phyloP scores from a whole-genome alignment of 1,140 invertebrate species.

The Drosophila subpulchrella region DNA sequence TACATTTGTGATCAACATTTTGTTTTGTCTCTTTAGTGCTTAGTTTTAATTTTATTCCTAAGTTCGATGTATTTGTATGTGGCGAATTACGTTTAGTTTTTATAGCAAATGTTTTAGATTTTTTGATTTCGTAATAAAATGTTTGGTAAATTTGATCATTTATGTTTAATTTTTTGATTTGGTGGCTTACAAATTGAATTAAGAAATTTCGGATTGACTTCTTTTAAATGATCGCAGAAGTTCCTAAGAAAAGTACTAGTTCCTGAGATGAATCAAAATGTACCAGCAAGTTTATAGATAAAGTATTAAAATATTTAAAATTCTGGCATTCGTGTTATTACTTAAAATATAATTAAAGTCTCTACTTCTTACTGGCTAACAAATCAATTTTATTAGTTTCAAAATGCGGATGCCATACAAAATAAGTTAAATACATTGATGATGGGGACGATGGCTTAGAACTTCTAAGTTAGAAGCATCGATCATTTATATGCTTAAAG shows the following conservation, averaged over 20 bases:
- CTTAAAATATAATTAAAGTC: neutral
- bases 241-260: neutral
- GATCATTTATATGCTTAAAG: constrained; percentile 17
- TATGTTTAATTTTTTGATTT: neutral
- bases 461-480: no score
- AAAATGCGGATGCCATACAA: constrained; percentile 59
- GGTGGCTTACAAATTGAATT: no score
- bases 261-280: neutral
- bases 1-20: constrained; percentile 44
- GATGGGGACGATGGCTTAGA: constrained; percentile 11
- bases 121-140: constrained; percentile 43
- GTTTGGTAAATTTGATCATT: constrained; percentile 40
- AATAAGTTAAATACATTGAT: constrained; percentile 72
- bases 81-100: constrained; percentile 28
- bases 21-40: constrained; percentile 29
- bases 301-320: neutral
- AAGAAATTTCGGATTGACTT: no score
- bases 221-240: neutral
- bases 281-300: no score
- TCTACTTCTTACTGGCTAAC: neutral
- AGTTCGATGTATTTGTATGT: constrained; percentile 23
- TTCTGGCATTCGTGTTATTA: neutral
- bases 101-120: constrained; percentile 35
- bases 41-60: constrained; percentile 33
- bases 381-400: constrained; percentile 48